These are phyloP conservation scores for Chaetogeoica ovagalla DNA, from an alignment of 2,888 invertebrate genomes.

Conservation along the genomic window DNA sequence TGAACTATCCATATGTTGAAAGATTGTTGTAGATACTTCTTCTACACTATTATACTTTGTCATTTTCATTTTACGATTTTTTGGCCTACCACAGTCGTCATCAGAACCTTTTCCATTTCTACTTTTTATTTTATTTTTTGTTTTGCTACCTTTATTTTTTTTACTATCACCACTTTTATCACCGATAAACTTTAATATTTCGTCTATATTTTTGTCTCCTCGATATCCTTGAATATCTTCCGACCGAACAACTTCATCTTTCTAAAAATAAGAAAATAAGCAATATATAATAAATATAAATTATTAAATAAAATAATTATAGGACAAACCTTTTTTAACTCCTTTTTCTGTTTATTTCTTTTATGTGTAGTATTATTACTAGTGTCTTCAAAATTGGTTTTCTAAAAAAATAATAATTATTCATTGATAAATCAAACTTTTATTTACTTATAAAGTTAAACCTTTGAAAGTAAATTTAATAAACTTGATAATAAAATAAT, in stretches of 20 bases:
- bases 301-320: background rate
- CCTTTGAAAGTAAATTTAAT: background rate
- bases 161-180: slow-evolving; percentile 55
- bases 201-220: slow-evolving; percentile 76
- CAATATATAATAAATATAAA: background rate
- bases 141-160: slow-evolving; percentile 57
- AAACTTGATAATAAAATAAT: background rate
- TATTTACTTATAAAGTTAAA: background rate
- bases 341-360: slow-evolving; percentile 47
- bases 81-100: slow-evolving; percentile 54
- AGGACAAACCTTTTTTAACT: slow-evolving; percentile 40
- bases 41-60: slow-evolving; percentile 78
- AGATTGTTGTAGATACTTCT: slow-evolving; percentile 76
- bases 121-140: slow-evolving; percentile 58
- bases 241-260: slow-evolving; percentile 56
- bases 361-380: slow-evolving; percentile 30
- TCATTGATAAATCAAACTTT: background rate
- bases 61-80: slow-evolving; percentile 60
- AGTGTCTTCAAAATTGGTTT: slow-evolving; percentile 39
- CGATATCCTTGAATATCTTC: slow-evolving; percentile 77
- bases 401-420: slow-evolving; percentile 29
- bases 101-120: slow-evolving; percentile 58
- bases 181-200: slow-evolving; percentile 73
- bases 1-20: slow-evolving; percentile 68
- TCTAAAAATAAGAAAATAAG: slow-evolving; percentile 25